These are phyloP conservation scores for Rotaria socialis DNA, from an alignment of 2,888 invertebrate species.

Conservation along the genomic window DNA sequence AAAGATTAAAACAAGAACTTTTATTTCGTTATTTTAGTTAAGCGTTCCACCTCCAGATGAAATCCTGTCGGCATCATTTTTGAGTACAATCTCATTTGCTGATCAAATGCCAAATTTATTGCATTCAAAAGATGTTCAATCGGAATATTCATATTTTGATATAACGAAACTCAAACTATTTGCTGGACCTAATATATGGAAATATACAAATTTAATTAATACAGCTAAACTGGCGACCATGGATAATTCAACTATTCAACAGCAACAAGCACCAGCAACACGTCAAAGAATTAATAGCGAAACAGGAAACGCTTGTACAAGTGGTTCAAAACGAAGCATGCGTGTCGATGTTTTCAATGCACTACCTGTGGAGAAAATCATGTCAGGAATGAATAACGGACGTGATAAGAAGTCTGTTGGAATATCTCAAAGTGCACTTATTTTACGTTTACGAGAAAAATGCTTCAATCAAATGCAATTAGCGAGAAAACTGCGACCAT, in stretches of 20 bases:
- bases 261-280: not conserved
- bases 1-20: too few species aligned
- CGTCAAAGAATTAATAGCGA: not conserved
- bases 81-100: conserved; percentile 21
- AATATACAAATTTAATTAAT: not conserved
- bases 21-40: not conserved
- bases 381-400: not conserved
- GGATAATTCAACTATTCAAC: not conserved
- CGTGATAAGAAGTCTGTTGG: not conserved
- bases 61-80: not conserved
- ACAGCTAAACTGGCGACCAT: not conserved
- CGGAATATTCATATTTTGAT: conserved; percentile 23
- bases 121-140: not conserved
- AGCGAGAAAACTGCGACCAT: not conserved
- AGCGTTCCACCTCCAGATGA: not conserved
- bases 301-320: not conserved
- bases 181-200: conserved; percentile 30
- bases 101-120: conserved; percentile 5
- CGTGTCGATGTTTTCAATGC: not conserved
- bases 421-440: not conserved
- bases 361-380: not conserved
- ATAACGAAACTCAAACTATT: not conserved
- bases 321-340: not conserved
- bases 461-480: not conserved
- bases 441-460: not conserved